phyloP scores from a whole-genome alignment of 1,140 invertebrate species.

The Meteorus sp. region DNA sequence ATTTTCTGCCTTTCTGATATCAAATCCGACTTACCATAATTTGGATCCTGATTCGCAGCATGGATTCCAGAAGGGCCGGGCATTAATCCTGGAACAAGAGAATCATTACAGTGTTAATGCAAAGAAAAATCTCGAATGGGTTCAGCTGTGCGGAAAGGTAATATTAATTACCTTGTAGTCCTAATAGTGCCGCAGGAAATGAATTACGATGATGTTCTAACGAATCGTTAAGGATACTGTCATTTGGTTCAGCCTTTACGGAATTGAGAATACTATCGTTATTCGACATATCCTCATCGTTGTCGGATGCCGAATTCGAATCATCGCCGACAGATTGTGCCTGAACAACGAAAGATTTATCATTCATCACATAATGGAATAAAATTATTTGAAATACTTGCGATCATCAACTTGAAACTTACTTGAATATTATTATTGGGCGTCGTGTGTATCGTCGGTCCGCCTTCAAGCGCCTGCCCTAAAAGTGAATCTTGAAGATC shows the following conservation, averaged over 20 bases:
- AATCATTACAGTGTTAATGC: conserved; percentile 31
- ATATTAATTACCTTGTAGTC: conserved; percentile 67
- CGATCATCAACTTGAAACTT: too few relatives aligned
- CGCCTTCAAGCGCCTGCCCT: conserved; percentile 73
- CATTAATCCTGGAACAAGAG: conserved; percentile 66
- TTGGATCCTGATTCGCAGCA: conserved; percentile 67
- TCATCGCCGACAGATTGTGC: conserved; percentile 79
- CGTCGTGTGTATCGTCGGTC: conserved; percentile 61
- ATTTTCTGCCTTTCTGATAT: conserved; percentile 22
- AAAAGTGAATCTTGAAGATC: conserved; percentile 71
- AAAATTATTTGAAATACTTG: too few relatives aligned
- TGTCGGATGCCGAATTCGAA: conserved; percentile 66
- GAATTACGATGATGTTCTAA: conserved; percentile 57
- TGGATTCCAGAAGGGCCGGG: conserved; percentile 83
- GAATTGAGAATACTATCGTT: conserved; percentile 67
- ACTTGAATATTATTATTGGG: conserved; percentile 53
- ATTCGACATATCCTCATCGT: conserved; percentile 67
- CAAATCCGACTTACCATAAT: conserved; percentile 73
- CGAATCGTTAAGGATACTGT: conserved; percentile 58
- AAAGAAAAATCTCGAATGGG: conserved; percentile 20
- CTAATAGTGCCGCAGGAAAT: conserved; percentile 72
- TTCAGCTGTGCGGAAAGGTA: neutral
- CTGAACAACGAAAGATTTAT: conserved; percentile 37
- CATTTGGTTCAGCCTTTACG: conserved; percentile 66
- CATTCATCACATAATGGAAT: conserved; percentile 7